Conservation (phyloP, 30 jellyfish, hydroid and myxozoan species). For the Mastigias papua region DNA sequence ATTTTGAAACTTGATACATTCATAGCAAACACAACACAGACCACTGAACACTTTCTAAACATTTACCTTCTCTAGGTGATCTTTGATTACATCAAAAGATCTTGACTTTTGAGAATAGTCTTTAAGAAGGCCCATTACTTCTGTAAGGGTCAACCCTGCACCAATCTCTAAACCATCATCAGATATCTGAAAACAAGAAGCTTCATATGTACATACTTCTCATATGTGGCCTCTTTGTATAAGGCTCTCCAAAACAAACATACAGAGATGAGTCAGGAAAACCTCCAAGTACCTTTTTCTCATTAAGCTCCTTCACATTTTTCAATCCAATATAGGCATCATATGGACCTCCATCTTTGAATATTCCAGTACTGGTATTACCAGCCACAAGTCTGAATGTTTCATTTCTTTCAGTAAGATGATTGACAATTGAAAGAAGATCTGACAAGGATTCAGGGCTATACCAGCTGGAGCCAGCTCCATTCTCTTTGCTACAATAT, state of each 20-base stretch:
- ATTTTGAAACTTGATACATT: too few relatives aligned
- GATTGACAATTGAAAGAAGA: background rate
- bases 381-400: constrained; percentile 36
- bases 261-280: too few relatives aligned
- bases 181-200: constrained; percentile 3
- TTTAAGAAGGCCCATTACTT: constrained; percentile 2
- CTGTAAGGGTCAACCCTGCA: constrained; percentile 34
- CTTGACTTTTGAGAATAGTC: background rate
- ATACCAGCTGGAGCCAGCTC: constrained; percentile 17
- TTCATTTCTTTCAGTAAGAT: background rate
- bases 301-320: constrained; percentile 36
- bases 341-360: constrained; percentile 24
- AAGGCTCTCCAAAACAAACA: too few relatives aligned
- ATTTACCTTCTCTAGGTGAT: constrained; percentile 44
- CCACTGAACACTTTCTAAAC: background rate
- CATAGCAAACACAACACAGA: too few relatives aligned
- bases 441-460: constrained; percentile 35
- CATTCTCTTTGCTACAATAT: background rate
- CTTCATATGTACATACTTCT: too few relatives aligned
- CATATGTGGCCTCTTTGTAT: too few relatives aligned
- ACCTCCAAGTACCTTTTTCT: constrained; percentile 61
- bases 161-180: constrained; percentile 42
- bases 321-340: constrained; percentile 47
- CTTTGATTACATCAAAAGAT: constrained; percentile 1
- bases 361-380: constrained; percentile 47